These are phyloP conservation scores for Cloeon dipterum DNA, from an alignment of 2,888 invertebrate genomes.

Conservation along the genomic window DNA sequence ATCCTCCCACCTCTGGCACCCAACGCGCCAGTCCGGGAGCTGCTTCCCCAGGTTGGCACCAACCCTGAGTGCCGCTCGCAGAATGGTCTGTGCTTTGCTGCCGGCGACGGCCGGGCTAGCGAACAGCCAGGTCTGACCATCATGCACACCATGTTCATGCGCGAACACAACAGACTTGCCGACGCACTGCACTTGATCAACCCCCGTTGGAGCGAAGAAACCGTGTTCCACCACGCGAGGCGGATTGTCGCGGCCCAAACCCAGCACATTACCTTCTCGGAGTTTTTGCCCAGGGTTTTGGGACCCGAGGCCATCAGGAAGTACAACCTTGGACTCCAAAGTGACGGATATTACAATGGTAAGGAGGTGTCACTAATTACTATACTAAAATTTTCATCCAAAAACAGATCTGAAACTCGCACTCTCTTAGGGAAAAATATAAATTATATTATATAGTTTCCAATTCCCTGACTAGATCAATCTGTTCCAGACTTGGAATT, in stretches of 20 bases:
- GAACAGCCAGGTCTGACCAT: constrained; percentile 79
- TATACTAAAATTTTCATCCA: too few relatives aligned
- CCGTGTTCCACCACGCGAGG: constrained; percentile 58
- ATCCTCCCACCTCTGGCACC: constrained; percentile 35
- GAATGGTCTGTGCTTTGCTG: constrained; percentile 70
- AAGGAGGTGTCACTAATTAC: too few relatives aligned
- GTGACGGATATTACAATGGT: constrained; percentile 65
- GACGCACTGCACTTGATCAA: constrained; percentile 56
- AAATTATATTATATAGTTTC: too few relatives aligned
- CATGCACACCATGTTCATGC: constrained; percentile 68
- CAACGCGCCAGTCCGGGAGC: constrained; percentile 30
- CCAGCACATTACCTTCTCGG: constrained; percentile 67
- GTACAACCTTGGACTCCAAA: constrained; percentile 62
- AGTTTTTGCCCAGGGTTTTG: constrained; percentile 72
- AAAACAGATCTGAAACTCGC: too few relatives aligned
- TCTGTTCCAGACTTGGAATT: too few relatives aligned
- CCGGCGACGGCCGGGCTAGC: constrained; percentile 74
- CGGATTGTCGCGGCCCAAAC: constrained; percentile 54
- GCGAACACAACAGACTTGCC: constrained; percentile 75
- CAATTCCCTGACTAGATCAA: too few relatives aligned
- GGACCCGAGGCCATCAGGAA: constrained; percentile 76
- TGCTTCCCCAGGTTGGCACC: constrained; percentile 50
- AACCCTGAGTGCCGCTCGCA: constrained; percentile 76
- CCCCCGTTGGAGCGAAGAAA: constrained; percentile 74
- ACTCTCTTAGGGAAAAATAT: too few relatives aligned